Percentiles rank a stretch among this genome's conserved stretches.
phyloP scores from a whole-genome alignment of 2,113 vertebrate genomes.

The Chelonoidis abingdonii region DNA sequence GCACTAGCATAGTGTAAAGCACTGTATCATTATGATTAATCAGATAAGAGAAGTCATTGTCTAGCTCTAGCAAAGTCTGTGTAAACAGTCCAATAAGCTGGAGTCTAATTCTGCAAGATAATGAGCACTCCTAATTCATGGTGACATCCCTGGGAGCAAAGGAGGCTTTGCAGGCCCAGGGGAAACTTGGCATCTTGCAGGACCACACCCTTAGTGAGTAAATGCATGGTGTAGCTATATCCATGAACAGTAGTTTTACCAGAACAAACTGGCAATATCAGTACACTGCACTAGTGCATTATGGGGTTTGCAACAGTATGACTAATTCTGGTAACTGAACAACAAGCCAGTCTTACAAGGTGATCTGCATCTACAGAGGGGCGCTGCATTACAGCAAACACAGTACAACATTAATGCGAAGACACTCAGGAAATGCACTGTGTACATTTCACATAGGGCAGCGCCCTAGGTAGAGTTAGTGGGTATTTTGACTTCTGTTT shows the following conservation, averaged over 20 bases:
- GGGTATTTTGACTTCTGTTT: slow-evolving; percentile 23
- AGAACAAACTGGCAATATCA: not conserved
- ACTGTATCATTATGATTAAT: not conserved
- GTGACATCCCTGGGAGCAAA: not conserved
- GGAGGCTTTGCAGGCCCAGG: not conserved
- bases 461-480: not conserved
- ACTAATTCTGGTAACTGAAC: not conserved
- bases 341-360: accelerated
- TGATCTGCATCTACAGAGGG: not conserved
- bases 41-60: slow-evolving; percentile 23
- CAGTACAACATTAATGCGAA: not conserved
- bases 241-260: not conserved
- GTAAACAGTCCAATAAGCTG: not conserved
- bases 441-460: slow-evolving; percentile 18
- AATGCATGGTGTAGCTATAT: slow-evolving; percentile 9
- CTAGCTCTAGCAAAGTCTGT: not conserved
- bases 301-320: not conserved
- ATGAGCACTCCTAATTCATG: slow-evolving; percentile 10
- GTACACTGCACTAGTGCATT: not conserved
- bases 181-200: not conserved
- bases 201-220: not conserved
- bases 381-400: not conserved
- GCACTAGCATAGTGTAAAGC: not conserved
- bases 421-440: not conserved
- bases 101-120: not conserved